Evolutionary conservation across 2,113 vertebrate genomes (phyloP).

Genomic region (Prunella himalayana): DNA sequence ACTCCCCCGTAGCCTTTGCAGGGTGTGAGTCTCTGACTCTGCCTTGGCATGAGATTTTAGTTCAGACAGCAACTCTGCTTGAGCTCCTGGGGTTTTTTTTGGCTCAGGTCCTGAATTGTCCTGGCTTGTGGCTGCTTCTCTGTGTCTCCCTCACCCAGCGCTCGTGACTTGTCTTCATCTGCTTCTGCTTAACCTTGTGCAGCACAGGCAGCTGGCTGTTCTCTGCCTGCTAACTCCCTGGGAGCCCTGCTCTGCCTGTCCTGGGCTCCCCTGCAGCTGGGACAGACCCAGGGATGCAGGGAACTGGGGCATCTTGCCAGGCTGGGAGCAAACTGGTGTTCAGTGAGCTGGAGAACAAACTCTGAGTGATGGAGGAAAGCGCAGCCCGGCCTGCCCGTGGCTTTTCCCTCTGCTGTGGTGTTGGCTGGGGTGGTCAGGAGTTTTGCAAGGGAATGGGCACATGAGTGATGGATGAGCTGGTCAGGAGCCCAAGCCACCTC

Average conservation of each 20-base stretch:
- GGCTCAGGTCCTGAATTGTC: slow-evolving; percentile 1
- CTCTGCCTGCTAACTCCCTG: neutral
- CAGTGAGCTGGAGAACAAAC: neutral
- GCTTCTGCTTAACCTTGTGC: slow-evolving; percentile 30
- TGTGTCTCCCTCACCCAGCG: neutral
- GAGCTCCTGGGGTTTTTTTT: neutral
- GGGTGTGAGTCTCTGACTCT: neutral
- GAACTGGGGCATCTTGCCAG: neutral
- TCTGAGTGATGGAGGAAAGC: neutral
- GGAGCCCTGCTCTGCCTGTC: neutral
- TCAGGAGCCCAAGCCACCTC: neutral
- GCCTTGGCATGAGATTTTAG: neutral
- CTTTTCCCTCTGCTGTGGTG: neutral
- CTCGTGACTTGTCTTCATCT: slow-evolving; percentile 22
- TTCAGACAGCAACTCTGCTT: neutral
- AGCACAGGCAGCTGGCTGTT: neutral
- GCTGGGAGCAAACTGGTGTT: neutral
- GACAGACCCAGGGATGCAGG: neutral
- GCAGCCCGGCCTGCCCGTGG: accelerated
- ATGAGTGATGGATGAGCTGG: neutral
- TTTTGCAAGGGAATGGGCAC: neutral
- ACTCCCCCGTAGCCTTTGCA: neutral
- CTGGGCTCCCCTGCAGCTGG: neutral
- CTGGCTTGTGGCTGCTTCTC: slow-evolving; percentile 34
- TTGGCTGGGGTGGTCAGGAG: neutral